phyloP scores from a whole-genome alignment of 2,797 vertebrate genomes.

The Naso thynnoides region DNA sequence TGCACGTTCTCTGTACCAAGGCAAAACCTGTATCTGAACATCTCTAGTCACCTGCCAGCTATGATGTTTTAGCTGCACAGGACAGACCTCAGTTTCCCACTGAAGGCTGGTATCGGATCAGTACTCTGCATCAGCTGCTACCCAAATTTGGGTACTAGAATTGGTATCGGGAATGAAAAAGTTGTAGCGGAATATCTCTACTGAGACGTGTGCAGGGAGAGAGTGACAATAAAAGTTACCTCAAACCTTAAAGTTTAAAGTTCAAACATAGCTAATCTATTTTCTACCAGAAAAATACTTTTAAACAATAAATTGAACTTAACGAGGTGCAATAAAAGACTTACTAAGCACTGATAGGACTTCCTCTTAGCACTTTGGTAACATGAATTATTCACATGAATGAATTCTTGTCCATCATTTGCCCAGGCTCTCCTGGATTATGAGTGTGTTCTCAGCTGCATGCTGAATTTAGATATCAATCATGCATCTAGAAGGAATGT shows the following conservation, averaged over 20 bases:
- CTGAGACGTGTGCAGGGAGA: neutral
- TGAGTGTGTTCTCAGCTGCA: neutral
- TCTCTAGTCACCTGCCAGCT: no score
- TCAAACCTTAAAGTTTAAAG: no score
- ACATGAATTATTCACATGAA: neutral
- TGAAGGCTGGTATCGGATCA: no score
- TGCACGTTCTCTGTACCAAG: no score
- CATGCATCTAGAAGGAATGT: constrained; percentile 13
- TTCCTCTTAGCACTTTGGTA: neutral
- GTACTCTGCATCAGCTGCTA: no score
- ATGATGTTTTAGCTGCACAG: no score
- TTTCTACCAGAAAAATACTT: neutral
- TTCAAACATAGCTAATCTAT: neutral
- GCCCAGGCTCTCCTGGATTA: neutral
- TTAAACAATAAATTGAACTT: neutral
- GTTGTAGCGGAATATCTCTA: no score
- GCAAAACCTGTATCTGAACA: no score
- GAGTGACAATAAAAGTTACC: neutral
- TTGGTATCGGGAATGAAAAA: no score
- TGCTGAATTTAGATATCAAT: constrained; percentile 27
- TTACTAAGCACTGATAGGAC: no score
- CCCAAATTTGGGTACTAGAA: no score
- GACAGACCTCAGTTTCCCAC: no score
- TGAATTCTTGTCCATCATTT: constrained; percentile 1
- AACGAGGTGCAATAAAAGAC: neutral